Evolutionary conservation across 2,797 vertebrate genomes (phyloP), one percentile per base, ranked within the genome.

Genomic region (Triplophysa yarkandensis): DNA sequence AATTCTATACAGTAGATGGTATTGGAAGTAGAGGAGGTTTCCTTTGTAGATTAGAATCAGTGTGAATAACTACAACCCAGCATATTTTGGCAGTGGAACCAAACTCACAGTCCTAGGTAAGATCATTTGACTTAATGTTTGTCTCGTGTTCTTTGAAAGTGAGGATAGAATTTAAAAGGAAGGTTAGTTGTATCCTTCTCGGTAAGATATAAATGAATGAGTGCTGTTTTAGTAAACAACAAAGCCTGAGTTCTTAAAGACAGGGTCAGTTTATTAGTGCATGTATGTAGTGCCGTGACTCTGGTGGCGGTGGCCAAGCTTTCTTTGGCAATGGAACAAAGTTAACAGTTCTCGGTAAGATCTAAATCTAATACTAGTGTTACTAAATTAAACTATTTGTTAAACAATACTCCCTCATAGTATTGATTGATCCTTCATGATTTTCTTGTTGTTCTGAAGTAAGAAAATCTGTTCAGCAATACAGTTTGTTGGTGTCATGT

Each of bases 261-360:
- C 2, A 0, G 32, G 52, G 69, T 54, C 2, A 63, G 63, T 72
- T 63, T 72, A 41, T 63, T 72, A 63, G 4, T 41, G 70, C 46
- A 72, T 13, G 4, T 54, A 2, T 21, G 25, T n/a, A n/a, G n/a
- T 63, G 60, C 70, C 64, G 70, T 72, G 60, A 63, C 58, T 21
- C 60, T 72, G 50, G 71, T 6, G 61, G 36, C 23, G 14, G 3
- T 72, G 9, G 1, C 14, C 71, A 79, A 77, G 86, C 85, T 0
- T 85, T 82, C 76, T 89, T 90, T 68, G 87, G 88, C 70, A 67
- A 64, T 71, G 88, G 89, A 82, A 89, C 88, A 27, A 91, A 88
- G 81, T 79, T 91, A 55, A 91, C 86, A 0, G 87, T 91, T 77
- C 73, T 91, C 6, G 90, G 87, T 90, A 76, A 89, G 87, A 78